Evolutionary conservation across 2,113 vertebrate species (phyloP), one percentile per base, ranked within the genome.

Genomic region (Hippolais icterina): DNA sequence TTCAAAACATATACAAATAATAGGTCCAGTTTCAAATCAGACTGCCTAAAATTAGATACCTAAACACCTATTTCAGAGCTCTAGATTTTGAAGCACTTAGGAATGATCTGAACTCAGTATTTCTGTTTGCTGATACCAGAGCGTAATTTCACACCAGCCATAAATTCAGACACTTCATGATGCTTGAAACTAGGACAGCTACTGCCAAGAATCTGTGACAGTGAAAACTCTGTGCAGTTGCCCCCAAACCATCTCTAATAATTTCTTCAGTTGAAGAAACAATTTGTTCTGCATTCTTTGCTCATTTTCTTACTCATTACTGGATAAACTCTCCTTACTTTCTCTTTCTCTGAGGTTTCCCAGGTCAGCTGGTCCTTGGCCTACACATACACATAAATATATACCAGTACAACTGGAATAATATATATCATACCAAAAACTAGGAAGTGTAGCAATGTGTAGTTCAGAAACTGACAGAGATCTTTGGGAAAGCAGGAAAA

Each of bases 151-250:
- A 86, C 76, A 88, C 76, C 18, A 70, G 22, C 63, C 83, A 68
- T 81, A 92, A 86, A 92, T 77, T 80, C 90, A 83, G 68, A 72
- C 25, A 77, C 68, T 74, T 77, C 49, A 37, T 44, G 19, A 11
- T 78, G 49, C 56, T 65, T 71, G 79, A 85, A 97, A 95, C 44
- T 95, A 93, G 85, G 78, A 76, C 90, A 90, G 50, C 37, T 83
- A 83, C 61, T 90, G 75, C 54, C 75, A 94, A 90, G 64, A 90
- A 61, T 66, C 71, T 74, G 12, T 80, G 53, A 83, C 68, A 89
- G 27, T 27, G 56, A 87, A 94, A 93, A 94, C 70, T 94, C 74
- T 37, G 52, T 19, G 23, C 31, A 59, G 27, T 89, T 90, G 78
- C 42, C 79, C 74, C 54, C 28, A 75, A 81, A 92, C 49, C 61